Evolutionary conservation across 1,140 invertebrate species (phyloP), one percentile per base, ranked within the genome.

Genomic region (Ceratina australensis): DNA sequence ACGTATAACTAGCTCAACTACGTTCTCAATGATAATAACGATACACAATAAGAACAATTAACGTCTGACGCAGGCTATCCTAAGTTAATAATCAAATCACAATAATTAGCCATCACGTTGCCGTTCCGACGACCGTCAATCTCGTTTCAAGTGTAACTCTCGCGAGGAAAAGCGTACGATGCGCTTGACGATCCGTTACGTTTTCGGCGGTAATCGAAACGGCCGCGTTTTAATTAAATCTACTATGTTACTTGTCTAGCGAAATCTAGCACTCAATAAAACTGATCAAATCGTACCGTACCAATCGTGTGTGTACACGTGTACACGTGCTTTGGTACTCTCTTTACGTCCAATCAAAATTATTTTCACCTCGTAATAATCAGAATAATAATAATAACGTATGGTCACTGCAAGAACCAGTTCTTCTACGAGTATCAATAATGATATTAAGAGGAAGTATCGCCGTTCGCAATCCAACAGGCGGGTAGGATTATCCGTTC

Each of bases 401-500:
- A 28, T 72, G 71, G 20, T 76, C 81, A 84, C 82, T 84, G 79
- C 75, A 42, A 81, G 64, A 84, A 84, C 59, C 65, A 60, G 78
- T 69, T 81, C 65, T 61, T 76, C 84, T 84, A 86, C 80, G 63
- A 84, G 20, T 79, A 56, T 28, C 49, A 67, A 67, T 72, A 71
- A 67, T 61, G 75, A 82, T 77, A 71, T 86, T 82, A 88, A 81
- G 80, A 87, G 83, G 87, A 87, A 49, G 67, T 83, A 49, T 85
- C 83, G 72, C 81, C 76, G 81, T 80, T 88, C 72, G 81, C 80
- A 89, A 90, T 87, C 83, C 84, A 89, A 89, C 87, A 91, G 88
- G 88, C 87, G 87, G 86, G 85, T 86, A 67, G 77, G 49, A 86
- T 42, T 75, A 69, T 77, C 76, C 79, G 75, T 61, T 86, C 84